Evolutionary conservation across 1,140 invertebrate genomes (phyloP).

Genomic region (Anastrepha ludens): DNA sequence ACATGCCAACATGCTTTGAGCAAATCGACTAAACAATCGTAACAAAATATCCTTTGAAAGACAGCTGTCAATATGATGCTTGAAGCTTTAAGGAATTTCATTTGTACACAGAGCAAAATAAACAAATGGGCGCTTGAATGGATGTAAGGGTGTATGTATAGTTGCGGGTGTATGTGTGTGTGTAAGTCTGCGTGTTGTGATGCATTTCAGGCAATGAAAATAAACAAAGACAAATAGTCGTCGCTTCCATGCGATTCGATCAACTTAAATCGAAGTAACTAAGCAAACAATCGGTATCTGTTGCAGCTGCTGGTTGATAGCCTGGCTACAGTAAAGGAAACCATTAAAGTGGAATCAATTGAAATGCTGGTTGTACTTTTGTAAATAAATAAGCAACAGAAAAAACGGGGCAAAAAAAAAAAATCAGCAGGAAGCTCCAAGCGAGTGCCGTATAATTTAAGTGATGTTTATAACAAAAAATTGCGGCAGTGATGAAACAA

Average conservation of each 20-base stretch:
- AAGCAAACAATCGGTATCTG: not conserved
- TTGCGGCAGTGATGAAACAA: too few species aligned
- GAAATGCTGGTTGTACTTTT: not conserved
- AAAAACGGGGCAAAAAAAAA: not conserved
- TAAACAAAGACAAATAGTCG: not conserved
- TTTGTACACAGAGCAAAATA: not conserved
- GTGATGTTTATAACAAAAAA: too few species aligned
- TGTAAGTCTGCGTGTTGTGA: not conserved
- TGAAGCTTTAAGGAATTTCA: conserved; percentile 22
- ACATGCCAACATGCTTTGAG: not conserved
- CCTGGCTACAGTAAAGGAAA: not conserved
- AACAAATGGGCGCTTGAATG: not conserved
- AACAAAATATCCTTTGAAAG: conserved; percentile 20
- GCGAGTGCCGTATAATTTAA: too few species aligned
- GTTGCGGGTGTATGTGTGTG: not conserved
- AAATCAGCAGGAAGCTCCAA: not conserved
- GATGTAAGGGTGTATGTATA: not conserved
- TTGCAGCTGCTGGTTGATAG: not conserved
- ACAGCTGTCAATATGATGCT: not conserved
- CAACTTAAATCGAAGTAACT: conserved; percentile 17
- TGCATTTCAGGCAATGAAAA: not conserved
- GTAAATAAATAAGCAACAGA: not conserved
- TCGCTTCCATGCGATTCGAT: not conserved
- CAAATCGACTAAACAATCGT: not conserved
- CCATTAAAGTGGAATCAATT: conserved; percentile 16